Evolutionary conservation across 2,797 vertebrate genomes (phyloP), one percentile per base, ranked within the genome.

Genomic region (Mastacembelus armatus): DNA sequence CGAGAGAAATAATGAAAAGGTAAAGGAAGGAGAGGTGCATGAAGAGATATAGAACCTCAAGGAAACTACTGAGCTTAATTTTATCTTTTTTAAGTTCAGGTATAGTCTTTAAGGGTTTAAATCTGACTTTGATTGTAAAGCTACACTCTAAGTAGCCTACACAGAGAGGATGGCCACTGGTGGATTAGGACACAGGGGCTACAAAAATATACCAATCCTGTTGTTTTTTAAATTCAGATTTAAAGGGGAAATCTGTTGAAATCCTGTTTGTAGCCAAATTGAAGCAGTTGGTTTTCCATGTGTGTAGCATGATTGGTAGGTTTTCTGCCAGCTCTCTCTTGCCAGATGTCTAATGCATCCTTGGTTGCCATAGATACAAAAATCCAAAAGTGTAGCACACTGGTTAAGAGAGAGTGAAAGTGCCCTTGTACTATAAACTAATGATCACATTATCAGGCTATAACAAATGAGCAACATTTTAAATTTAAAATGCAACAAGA

Each of bases 41-140:
- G 51, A 65, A 62, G 29, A 74, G 45, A 81, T 51, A 26, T 21
- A 49, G 62, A 71, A 83, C 67, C 70, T 77, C 61, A 64, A 75
- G 78, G 74, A 78, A 83, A 79, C 39, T 27, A 62, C 58, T 26
- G 19, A 78, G 69, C 67, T 84, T 86, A 74, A 76, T 83, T 85
- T 68, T 22, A 48, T 29, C 57, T 63, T 49, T 60, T 65, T 67
- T 14, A 67, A 77, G 71, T 86, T 86, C 78, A 86, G 76, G 77
- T 38, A 3, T 19, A 44, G 50, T 87, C 67, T 85, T 86, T 83
- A 80, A 81, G 76, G 83, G 60, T 85, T 87, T 89, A 66, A 81
- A 78, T 74, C 52, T 14, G 58, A 42, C 81, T 88, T 83, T 88
- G 80, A 84, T 78, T 83, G 77, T 80, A 74, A 85, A 89, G 78